These are phyloP conservation scores for Eulithis prunata DNA, from an alignment of 2,888 invertebrate genomes.

Conservation along the genomic window DNA sequence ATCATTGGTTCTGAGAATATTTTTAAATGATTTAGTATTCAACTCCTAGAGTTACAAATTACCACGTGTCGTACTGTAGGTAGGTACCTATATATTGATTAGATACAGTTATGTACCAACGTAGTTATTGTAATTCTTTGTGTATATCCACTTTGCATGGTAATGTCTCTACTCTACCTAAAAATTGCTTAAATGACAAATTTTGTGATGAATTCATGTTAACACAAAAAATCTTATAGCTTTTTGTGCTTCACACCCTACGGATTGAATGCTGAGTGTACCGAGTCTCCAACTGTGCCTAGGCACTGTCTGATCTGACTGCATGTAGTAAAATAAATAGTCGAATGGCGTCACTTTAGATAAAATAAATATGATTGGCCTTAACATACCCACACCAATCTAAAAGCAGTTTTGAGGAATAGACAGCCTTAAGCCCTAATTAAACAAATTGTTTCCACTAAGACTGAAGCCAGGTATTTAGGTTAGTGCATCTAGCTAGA, in stretches of 20 bases:
- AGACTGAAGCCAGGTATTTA: conserved; percentile 47
- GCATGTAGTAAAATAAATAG: conserved; percentile 1
- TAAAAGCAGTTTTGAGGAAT: conserved; percentile 33
- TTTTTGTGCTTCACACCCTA: too few species aligned
- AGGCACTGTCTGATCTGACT: background rate
- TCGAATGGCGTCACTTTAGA: conserved; percentile 9
- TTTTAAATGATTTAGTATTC: conserved; percentile 45
- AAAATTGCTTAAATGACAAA: too few species aligned
- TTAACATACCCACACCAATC: conserved; percentile 30
- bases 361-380: conserved; percentile 29
- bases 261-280: too few species aligned
- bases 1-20: conserved; percentile 42
- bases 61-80: conserved; percentile 32
- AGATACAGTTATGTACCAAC: background rate
- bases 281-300: too few species aligned
- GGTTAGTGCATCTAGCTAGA: conserved; percentile 52
- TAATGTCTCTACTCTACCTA: background rate
- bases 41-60: conserved; percentile 35
- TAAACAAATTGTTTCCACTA: conserved; percentile 30
- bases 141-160: background rate
- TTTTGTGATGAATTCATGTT: too few species aligned
- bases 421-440: conserved; percentile 23
- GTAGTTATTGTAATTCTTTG: background rate
- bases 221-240: too few species aligned
- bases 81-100: background rate